These are phyloP conservation scores for Ailuropoda melanoleuca DNA, from an alignment of 2,113 vertebrate species.

Conservation along the genomic window DNA sequence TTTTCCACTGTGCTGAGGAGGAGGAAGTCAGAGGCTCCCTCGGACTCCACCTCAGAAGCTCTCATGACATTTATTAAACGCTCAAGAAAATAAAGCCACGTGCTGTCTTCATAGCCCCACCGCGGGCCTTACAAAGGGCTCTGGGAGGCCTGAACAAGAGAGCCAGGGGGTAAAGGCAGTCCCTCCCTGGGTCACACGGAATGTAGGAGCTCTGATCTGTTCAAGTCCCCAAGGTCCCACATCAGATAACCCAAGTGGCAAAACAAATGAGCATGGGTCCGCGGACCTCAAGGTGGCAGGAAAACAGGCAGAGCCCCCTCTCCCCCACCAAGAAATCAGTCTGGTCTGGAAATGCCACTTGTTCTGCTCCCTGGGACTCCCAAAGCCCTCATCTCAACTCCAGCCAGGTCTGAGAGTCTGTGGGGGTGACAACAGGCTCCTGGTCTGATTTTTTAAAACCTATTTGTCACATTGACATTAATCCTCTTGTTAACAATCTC, in stretches of 20 bases:
- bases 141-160: background rate
- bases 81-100: background rate
- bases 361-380: background rate
- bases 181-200: accelerated
- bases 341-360: background rate
- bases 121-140: background rate
- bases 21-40: background rate
- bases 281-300: background rate
- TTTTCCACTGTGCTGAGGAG: slow-evolving; percentile 44
- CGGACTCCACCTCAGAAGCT: background rate
- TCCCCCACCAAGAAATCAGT: background rate
- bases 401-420: background rate
- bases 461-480: slow-evolving; percentile 11
- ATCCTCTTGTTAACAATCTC: slow-evolving; percentile 24
- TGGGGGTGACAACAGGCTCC: background rate
- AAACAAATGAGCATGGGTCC: background rate
- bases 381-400: background rate
- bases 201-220: background rate
- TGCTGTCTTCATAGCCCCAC: background rate
- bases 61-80: background rate
- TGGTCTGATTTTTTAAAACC: background rate
- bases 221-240: background rate
- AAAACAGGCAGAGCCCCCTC: background rate
- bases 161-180: background rate
- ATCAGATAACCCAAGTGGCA: background rate